A percentile compares a stretch with the other conserved stretches of the same genome.
Conservation (phyloP, 2,113 vertebrate genomes). For the Monarcha castaneiventris region DNA sequence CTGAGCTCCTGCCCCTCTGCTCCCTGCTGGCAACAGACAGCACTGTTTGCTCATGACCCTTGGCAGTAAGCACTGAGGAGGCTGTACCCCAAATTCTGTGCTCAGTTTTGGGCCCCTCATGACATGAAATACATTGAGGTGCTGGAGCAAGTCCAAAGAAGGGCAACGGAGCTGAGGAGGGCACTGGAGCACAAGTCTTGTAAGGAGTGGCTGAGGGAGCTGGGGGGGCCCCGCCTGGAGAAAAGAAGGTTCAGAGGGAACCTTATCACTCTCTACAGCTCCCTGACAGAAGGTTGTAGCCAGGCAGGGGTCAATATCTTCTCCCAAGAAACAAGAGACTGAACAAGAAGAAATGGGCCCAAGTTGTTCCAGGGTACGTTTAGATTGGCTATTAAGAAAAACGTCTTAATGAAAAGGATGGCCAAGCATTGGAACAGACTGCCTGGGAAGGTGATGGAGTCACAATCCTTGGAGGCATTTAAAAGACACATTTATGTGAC, state of each 20-base stretch:
- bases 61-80: neutral
- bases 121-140: neutral
- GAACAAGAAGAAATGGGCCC: neutral
- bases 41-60: too few relatives aligned
- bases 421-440: neutral
- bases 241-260: neutral
- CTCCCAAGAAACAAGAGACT: neutral
- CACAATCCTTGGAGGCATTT: neutral
- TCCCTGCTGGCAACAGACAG: neutral
- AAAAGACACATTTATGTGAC: neutral
- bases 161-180: neutral
- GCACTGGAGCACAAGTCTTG: neutral
- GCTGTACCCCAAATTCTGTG: neutral
- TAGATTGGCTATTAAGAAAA: neutral
- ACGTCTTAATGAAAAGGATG: neutral
- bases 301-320: neutral
- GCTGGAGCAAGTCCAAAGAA: neutral
- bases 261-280: rapidly evolving
- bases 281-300: neutral
- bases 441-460: neutral
- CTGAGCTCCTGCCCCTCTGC: neutral
- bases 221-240: neutral
- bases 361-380: neutral
- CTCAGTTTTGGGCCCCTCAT: neutral
- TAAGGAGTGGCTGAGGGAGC: neutral